Percentiles rank a stretch among this genome's conserved stretches.
Conservation (phyloP, 1,140 invertebrate species). For the Parapsyche elsis region DNA sequence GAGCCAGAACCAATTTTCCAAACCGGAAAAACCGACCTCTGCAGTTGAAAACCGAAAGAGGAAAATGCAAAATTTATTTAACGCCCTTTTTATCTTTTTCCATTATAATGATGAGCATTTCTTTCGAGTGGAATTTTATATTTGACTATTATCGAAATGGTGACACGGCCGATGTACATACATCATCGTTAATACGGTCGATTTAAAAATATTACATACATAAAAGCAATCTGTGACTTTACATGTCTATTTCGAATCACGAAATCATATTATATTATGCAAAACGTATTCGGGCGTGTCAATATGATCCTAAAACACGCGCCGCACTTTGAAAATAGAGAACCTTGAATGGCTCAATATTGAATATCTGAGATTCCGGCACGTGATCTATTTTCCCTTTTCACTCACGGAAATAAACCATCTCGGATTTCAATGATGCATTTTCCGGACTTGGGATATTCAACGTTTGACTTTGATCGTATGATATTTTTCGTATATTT, state of each 20-base stretch:
- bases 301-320: not conserved
- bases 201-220: no score
- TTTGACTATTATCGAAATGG: no score
- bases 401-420: not conserved
- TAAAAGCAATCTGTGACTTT: no score
- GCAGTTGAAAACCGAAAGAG: not conserved
- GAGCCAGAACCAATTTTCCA: conserved; percentile 12
- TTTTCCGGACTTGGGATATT: not conserved
- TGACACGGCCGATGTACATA: no score
- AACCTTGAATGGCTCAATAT: not conserved
- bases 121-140: not conserved
- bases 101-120: not conserved
- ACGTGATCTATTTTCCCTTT: conserved; percentile 10
- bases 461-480: not conserved
- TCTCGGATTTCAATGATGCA: not conserved
- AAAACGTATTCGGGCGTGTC: not conserved
- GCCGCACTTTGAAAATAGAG: not conserved
- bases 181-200: no score
- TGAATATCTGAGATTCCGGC: conserved; percentile 4
- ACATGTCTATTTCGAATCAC: not conserved
- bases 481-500: not conserved
- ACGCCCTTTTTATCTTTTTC: not conserved
- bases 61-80: not conserved
- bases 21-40: not conserved
- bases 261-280: not conserved